These are phyloP conservation scores for Chaetophractus vellerosus DNA, from an alignment of 2,797 vertebrate genomes.

Conservation along the genomic window DNA sequence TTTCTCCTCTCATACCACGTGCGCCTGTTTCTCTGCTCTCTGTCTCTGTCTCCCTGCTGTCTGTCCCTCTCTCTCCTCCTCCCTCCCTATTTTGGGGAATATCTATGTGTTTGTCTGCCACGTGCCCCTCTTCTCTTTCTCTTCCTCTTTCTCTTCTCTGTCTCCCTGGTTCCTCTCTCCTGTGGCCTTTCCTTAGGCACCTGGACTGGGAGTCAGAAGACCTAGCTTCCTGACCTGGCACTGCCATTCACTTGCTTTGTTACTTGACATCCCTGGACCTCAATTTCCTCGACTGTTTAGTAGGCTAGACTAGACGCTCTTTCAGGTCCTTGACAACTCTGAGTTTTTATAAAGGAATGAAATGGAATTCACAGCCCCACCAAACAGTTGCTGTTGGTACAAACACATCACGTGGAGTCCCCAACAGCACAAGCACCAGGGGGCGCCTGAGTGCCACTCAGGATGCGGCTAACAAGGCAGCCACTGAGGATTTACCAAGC, in stretches of 20 bases:
- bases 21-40: neutral
- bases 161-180: neutral
- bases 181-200: conserved; percentile 36
- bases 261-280: conserved; percentile 26
- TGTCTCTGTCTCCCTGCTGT: neutral
- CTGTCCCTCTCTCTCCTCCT: neutral
- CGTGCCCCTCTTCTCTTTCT: neutral
- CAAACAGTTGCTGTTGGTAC: too few relatives aligned
- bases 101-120: neutral
- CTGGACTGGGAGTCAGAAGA: conserved; percentile 70
- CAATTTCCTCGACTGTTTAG: neutral
- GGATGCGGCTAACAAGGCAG: neutral
- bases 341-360: conserved; percentile 27
- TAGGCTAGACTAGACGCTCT: neutral
- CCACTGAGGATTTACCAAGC: neutral
- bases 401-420: neutral
- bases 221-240: neutral
- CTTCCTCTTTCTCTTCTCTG: conserved; percentile 51
- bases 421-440: conserved; percentile 75
- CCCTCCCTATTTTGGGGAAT: neutral
- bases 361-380: neutral
- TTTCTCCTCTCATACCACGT: neutral
- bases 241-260: neutral
- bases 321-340: neutral
- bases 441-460: conserved; percentile 31